These are phyloP conservation scores for Aromia moschata DNA, from an alignment of 2,888 invertebrate genomes.

Conservation along the genomic window DNA sequence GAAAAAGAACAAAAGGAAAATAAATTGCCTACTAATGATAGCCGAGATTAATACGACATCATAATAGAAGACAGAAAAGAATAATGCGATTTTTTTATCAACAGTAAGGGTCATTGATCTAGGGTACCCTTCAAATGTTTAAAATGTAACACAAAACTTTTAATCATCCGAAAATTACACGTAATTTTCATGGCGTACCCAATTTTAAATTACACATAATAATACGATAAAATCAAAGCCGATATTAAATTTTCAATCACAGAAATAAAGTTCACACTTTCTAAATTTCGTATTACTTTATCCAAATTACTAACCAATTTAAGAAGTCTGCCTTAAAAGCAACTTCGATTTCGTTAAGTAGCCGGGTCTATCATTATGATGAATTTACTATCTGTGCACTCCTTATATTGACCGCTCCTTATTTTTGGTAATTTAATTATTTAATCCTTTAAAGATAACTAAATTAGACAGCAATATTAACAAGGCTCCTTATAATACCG, in stretches of 20 bases:
- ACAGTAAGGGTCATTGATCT: not conserved
- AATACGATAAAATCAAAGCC: conserved; percentile 7
- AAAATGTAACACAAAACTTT: conserved; percentile 2
- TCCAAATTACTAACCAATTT: conserved; percentile 15
- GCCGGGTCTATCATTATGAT: conserved; percentile 1
- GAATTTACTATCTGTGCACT: conserved; percentile 1
- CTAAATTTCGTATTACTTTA: conserved; percentile 8
- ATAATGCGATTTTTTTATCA: not conserved
- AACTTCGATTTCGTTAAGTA: not conserved
- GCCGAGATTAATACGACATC: conserved; percentile 1
- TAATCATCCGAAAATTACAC: not conserved
- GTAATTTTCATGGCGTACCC: not conserved
- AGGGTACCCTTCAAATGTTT: not conserved
- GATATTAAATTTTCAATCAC: conserved; percentile 6
- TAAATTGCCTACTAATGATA: conserved; percentile 1
- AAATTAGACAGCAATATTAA: not conserved
- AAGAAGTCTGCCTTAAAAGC: conserved; percentile 8
- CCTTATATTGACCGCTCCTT: not conserved
- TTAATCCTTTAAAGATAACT: not conserved
- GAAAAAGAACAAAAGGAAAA: not conserved
- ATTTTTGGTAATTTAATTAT: not conserved
- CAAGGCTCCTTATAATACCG: too few relatives aligned
- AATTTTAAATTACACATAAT: conserved; percentile 6
- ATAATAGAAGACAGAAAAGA: not conserved
- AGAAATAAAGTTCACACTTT: conserved; percentile 14